Base-by-base conservation (phyloP, 1,140 invertebrate genomes). In the Drosophila pectinifera region DNA sequence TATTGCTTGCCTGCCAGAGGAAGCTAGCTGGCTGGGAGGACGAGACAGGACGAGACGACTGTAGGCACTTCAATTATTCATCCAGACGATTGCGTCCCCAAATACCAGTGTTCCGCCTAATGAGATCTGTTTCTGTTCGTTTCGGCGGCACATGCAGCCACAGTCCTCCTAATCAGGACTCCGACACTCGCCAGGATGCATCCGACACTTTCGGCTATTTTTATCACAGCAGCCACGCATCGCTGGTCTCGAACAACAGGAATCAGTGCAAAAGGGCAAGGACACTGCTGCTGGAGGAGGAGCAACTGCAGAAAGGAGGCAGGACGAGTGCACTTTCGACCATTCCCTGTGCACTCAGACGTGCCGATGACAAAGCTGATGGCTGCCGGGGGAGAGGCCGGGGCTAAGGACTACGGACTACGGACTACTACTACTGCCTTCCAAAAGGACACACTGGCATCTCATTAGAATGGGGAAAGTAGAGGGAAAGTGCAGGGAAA, bases 201-300 rank as follows among this genome's bases (percentile, higher is more conserved):
- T 31, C 20, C 55, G 73, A 58, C 70, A 88, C 74, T 88, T 75
- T 78, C 39, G 77, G 75, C 62, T 77, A 82, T 85, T 88, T 86
- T 86, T 86, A 86, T 86, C 83, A 83, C 75, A 69, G 63, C 65
- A 76, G 72, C 75, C 83, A 86, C 83, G 83, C 83, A 83, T 86
- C 83, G 83, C 69, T 88, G 83, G 58, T 62, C 75, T 79, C 78
- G 74, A 88, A 86, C 83, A 86, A 86, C 85, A 88, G 83, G 53
- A 64, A 77, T 68, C 64, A 82, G 70, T 78, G 82, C 80, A 83
- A 75, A 70, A 49, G 58, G 64, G 43, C 63, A 38, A 36, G 28
- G 58, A 61, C 42, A 31, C 62, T 22, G 31, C 56, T 14, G 2
- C 10, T 6, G 64, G 76, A 63, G 69, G 22, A 26, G 16, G 18